Evolutionary conservation across 2,113 vertebrate species (phyloP).

Genomic region (Isurus oxyrinchus): DNA sequence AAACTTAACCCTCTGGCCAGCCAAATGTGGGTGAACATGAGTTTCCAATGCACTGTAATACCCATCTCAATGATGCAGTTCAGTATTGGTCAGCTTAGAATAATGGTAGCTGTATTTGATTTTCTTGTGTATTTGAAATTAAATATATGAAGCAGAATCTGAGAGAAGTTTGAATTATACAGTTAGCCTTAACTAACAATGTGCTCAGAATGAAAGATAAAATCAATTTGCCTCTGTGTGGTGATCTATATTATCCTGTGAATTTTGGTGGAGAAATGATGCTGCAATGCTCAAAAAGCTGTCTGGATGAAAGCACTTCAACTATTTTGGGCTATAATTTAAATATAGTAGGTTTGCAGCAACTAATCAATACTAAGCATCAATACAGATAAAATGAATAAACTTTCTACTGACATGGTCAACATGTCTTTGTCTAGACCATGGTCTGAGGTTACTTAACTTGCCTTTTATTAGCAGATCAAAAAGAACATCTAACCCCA

Average conservation of each 20-base stretch:
- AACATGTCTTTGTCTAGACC: conserved; percentile 19
- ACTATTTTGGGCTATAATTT: neutral
- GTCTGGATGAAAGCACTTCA: neutral
- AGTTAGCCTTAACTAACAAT: neutral
- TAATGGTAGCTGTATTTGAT: neutral
- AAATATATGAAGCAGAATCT: neutral
- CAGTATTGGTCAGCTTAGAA: neutral
- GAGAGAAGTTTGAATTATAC: neutral
- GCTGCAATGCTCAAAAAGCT: neutral
- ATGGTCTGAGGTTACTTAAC: neutral
- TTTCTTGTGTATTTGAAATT: neutral
- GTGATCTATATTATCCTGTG: neutral
- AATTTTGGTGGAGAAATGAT: neutral
- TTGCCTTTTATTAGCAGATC: neutral
- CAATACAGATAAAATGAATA: conserved; percentile 6
- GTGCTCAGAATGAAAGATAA: neutral
- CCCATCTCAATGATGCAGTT: neutral
- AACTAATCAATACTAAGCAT: conserved; percentile 12
- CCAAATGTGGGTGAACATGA: neutral
- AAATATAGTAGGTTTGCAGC: conserved; percentile 11
- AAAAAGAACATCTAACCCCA: neutral
- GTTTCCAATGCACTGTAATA: neutral
- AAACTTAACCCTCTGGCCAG: neutral
- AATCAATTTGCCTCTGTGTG: neutral
- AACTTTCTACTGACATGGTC: neutral